These are phyloP conservation scores for Caradrina clavipalpis DNA, from an alignment of 2,888 invertebrate genomes.

Conservation along the genomic window DNA sequence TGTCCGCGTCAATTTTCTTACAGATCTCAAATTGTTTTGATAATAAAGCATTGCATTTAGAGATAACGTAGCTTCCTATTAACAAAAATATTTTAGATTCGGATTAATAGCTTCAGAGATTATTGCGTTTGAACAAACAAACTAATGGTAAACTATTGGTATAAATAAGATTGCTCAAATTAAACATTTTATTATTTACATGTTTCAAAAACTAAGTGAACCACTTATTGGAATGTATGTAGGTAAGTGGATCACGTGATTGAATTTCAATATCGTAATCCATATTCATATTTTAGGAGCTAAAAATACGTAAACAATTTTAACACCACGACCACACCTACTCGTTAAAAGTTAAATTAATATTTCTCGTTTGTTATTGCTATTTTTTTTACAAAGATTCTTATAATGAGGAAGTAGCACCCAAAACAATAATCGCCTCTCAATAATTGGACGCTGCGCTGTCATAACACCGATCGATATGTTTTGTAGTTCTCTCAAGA, in stretches of 20 bases:
- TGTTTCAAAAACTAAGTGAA: background rate
- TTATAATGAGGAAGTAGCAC: constrained; percentile 50
- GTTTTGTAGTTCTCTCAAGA: constrained; percentile 24
- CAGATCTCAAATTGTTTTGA: too few relatives aligned
- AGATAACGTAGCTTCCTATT: too few relatives aligned
- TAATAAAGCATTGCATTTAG: too few relatives aligned
- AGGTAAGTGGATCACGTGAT: background rate
- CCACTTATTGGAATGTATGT: background rate
- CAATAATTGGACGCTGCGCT: constrained; percentile 36
- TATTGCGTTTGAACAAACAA: too few relatives aligned
- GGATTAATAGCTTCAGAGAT: too few relatives aligned
- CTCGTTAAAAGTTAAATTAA: constrained; percentile 31
- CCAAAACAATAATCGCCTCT: constrained; percentile 29
- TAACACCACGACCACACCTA: constrained; percentile 1
- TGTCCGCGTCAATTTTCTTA: too few relatives aligned
- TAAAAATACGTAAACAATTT: background rate
- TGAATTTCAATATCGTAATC: background rate
- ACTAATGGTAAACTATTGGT: too few relatives aligned
- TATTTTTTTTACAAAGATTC: constrained; percentile 22
- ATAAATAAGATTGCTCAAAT: background rate
- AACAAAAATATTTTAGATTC: too few relatives aligned
- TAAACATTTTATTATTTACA: background rate
- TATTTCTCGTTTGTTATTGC: constrained; percentile 31
- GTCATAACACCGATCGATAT: constrained; percentile 25
- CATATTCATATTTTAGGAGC: background rate